These are phyloP conservation scores for Trissolcus basalis DNA, from an alignment of 1,140 invertebrate genomes.

Conservation along the genomic window DNA sequence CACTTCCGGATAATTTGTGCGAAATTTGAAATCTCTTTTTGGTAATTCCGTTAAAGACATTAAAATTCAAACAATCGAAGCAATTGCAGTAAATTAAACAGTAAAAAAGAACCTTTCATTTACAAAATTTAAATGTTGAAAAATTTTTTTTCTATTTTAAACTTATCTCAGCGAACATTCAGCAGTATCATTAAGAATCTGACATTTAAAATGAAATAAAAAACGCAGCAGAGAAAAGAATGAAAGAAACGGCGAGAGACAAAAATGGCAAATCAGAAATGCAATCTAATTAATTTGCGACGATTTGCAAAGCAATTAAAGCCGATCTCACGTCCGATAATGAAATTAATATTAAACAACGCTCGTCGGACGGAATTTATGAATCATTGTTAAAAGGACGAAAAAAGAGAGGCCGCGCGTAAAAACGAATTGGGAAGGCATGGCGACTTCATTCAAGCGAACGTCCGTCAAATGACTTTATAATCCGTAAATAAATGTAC, in stretches of 20 bases:
- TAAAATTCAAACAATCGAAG: too few species aligned
- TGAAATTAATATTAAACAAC: slow-evolving; percentile 27
- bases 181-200: too few species aligned
- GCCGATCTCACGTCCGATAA: slow-evolving; percentile 5
- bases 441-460: slow-evolving; percentile 20
- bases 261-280: not conserved
- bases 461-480: slow-evolving; percentile 46
- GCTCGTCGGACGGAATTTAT: slow-evolving; percentile 20
- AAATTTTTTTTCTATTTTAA: too few species aligned
- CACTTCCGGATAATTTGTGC: slow-evolving; percentile 33
- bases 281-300: not conserved
- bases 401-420: slow-evolving; percentile 1
- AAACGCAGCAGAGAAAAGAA: not conserved
- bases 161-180: too few species aligned
- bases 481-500: slow-evolving; percentile 48
- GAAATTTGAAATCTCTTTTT: too few species aligned
- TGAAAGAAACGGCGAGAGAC: not conserved
- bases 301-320: slow-evolving; percentile 2
- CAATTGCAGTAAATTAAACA: too few species aligned
- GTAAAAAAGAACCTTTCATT: too few species aligned
- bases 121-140: too few species aligned
- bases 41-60: too few species aligned
- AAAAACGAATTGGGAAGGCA: slow-evolving; percentile 23
- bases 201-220: too few species aligned
- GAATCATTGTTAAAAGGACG: slow-evolving; percentile 5